phyloP scores from a whole-genome alignment of 2,888 invertebrate species.

The Euzetes globulus region DNA sequence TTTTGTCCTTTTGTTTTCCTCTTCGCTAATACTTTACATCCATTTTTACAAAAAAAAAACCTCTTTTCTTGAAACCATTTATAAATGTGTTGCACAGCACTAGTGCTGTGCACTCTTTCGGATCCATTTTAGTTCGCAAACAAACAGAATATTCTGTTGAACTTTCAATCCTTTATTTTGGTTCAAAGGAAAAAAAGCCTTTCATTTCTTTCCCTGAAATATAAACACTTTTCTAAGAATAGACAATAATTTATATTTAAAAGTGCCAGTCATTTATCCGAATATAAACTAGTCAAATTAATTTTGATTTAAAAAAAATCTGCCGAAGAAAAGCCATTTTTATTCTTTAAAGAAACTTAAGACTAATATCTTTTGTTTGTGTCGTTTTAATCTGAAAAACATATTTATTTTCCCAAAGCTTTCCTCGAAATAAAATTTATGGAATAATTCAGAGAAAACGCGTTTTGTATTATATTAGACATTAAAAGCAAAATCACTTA shows the following conservation, averaged over 20 bases:
- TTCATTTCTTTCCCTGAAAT: no score
- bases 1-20: background rate
- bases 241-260: background rate
- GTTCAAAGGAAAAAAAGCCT: no score
- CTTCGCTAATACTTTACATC: background rate
- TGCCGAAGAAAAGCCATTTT: background rate
- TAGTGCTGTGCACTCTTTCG: no score
- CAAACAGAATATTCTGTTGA: no score
- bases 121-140: no score
- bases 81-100: no score
- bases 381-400: constrained; percentile 7
- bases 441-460: background rate
- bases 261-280: background rate
- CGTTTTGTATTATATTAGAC: background rate
- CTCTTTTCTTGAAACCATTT: no score
- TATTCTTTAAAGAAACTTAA: background rate
- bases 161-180: no score
- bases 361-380: background rate
- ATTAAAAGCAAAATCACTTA: background rate
- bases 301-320: background rate
- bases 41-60: background rate
- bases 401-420: background rate
- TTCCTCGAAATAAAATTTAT: background rate
- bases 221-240: background rate
- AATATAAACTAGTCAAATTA: background rate